Evolutionary conservation across 2,888 invertebrate genomes (phyloP).

Genomic region (Scaptomyza caliginosa): DNA sequence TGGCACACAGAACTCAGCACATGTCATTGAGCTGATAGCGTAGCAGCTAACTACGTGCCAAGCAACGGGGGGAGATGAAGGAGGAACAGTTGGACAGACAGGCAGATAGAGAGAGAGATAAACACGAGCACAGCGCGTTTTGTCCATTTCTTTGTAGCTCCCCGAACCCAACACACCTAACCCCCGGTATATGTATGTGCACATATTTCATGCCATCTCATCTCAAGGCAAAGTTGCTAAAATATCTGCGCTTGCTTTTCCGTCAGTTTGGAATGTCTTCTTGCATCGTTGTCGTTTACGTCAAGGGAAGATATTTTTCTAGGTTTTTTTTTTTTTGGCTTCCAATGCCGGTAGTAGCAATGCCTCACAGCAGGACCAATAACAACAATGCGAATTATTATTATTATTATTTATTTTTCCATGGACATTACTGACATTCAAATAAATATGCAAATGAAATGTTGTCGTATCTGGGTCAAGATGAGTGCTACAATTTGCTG

Average conservation of each 20-base stretch:
- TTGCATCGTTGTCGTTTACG: constrained; percentile 64
- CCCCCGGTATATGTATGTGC: neutral
- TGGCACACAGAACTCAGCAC: constrained; percentile 67
- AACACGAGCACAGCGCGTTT: constrained; percentile 32
- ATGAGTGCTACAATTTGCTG: constrained; percentile 36
- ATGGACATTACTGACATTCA: constrained; percentile 37
- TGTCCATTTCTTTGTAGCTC: neutral
- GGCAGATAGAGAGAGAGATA: constrained; percentile 41
- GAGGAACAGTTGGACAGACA: constrained; percentile 19
- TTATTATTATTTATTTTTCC: constrained; percentile 2
- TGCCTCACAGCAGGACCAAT: constrained; percentile 13
- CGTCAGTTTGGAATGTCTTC: constrained; percentile 76
- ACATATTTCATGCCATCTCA: constrained; percentile 1
- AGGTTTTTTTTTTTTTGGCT: constrained; percentile 12
- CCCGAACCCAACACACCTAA: neutral
- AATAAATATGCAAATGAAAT: constrained; percentile 68
- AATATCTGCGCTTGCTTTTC: constrained; percentile 73
- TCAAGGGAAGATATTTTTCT: constrained; percentile 62
- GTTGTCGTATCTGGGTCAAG: constrained; percentile 58
- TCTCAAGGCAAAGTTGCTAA: constrained; percentile 59
- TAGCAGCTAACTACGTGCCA: constrained; percentile 64
- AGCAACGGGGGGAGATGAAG: constrained; percentile 6
- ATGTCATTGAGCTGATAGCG: constrained; percentile 69
- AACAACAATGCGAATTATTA: constrained; percentile 19
- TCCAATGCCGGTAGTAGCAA: constrained; percentile 1